These are phyloP conservation scores for Escarpia spicata DNA, from an alignment of 2,888 invertebrate genomes.

Conservation along the genomic window DNA sequence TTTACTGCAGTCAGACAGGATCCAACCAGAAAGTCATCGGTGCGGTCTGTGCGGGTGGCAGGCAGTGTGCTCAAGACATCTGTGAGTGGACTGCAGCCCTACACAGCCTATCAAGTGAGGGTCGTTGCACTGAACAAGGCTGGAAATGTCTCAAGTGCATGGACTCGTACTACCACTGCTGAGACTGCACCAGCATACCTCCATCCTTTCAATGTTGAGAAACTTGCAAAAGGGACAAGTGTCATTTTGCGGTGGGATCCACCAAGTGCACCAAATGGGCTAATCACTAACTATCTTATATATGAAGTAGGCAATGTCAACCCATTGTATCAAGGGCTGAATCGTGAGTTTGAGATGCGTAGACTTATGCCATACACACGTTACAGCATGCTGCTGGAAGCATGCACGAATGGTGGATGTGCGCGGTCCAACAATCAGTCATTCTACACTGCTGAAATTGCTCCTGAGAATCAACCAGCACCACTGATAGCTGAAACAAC, in stretches of 20 bases:
- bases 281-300: slow-evolving; percentile 57
- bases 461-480: slow-evolving; percentile 52
- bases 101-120: slow-evolving; percentile 53
- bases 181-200: slow-evolving; percentile 60
- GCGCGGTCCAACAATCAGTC: slow-evolving; percentile 49
- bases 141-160: slow-evolving; percentile 51
- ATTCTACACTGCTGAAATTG: slow-evolving; percentile 59
- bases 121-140: slow-evolving; percentile 56
- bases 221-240: slow-evolving; percentile 40
- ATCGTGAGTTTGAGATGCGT: slow-evolving; percentile 58
- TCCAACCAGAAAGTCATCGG: slow-evolving; percentile 44
- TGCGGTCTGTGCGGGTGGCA: slow-evolving; percentile 46
- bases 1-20: slow-evolving; percentile 44
- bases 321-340: slow-evolving; percentile 55
- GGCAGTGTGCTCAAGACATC: slow-evolving; percentile 48
- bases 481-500: slow-evolving; percentile 49
- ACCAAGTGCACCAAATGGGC: slow-evolving; percentile 58
- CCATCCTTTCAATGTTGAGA: slow-evolving; percentile 51
- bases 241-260: slow-evolving; percentile 59
- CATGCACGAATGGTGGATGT: slow-evolving; percentile 61
- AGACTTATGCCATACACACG: slow-evolving; percentile 58
- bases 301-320: slow-evolving; percentile 51
- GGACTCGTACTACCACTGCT: slow-evolving; percentile 49
- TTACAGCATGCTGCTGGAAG: slow-evolving; percentile 59
- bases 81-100: slow-evolving; percentile 60